These are phyloP conservation scores for Notolepis coatsorum DNA, from an alignment of 2,797 vertebrate species.

Conservation along the genomic window DNA sequence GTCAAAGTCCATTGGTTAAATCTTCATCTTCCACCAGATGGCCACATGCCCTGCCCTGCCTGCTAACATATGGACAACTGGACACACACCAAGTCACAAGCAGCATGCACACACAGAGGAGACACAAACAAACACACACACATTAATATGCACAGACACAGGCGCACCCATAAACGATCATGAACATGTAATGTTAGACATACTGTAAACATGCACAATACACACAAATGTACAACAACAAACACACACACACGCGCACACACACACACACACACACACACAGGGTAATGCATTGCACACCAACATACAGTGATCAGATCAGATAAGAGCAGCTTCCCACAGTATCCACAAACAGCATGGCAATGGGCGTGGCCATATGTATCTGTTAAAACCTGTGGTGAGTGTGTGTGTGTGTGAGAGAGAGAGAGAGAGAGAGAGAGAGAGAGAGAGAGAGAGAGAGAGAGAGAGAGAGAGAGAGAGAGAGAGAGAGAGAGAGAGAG, in stretches of 20 bases:
- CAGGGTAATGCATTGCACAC: neutral
- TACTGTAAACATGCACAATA: neutral
- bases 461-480: too few relatives aligned
- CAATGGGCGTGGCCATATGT: neutral
- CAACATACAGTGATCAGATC: slow-evolving; percentile 7
- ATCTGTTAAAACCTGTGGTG: slow-evolving; percentile 1
- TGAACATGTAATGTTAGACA: neutral
- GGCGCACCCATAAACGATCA: neutral
- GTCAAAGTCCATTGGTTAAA: slow-evolving; percentile 64
- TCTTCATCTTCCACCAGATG: slow-evolving; percentile 68
- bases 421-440: too few relatives aligned
- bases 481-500: too few relatives aligned
- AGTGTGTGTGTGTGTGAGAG: neutral
- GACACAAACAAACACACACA: slow-evolving; percentile 7
- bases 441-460: too few relatives aligned
- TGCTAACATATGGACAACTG: slow-evolving; percentile 72
- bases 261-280: neutral
- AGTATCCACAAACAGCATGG: neutral
- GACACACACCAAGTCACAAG: slow-evolving; percentile 60
- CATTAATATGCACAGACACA: neutral
- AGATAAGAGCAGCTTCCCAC: slow-evolving; percentile 1
- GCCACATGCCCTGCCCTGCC: slow-evolving; percentile 64
- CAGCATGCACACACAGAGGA: slow-evolving; percentile 7
- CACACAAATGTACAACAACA: neutral
- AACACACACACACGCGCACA: neutral